Evolutionary conservation across 2,113 vertebrate species (phyloP).

Genomic region (Deroptyus accipitrinus): DNA sequence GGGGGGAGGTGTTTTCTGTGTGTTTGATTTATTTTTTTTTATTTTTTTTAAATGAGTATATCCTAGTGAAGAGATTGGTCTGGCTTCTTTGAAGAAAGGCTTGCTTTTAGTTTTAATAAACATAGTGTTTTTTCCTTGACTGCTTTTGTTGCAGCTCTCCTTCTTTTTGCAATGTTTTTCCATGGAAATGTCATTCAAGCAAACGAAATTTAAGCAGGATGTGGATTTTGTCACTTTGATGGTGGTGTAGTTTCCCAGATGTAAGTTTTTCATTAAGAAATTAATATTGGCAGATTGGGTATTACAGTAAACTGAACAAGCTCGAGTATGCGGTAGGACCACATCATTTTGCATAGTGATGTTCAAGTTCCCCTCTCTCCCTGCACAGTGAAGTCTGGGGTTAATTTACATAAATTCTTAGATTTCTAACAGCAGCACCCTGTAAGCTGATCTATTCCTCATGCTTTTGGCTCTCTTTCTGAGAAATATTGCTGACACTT

Average conservation of each 20-base stretch:
- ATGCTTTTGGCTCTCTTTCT: conserved; percentile 8
- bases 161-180: conserved; percentile 35
- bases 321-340: neutral
- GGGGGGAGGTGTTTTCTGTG: accelerated
- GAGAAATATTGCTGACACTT: conserved; percentile 15
- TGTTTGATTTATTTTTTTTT: neutral
- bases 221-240: conserved; percentile 43
- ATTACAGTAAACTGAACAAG: conserved; percentile 19
- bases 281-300: conserved; percentile 35
- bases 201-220: conserved; percentile 34
- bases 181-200: conserved; percentile 24
- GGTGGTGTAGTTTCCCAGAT: conserved; percentile 5
- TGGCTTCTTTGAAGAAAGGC: neutral
- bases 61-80: neutral
- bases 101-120: neutral
- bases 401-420: conserved; percentile 38
- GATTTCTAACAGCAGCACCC: conserved; percentile 32
- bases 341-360: neutral
- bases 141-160: conserved; percentile 6
- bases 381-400: neutral
- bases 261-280: conserved; percentile 45
- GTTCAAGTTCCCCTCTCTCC: neutral
- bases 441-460: neutral
- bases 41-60: neutral
- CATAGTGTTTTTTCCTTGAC: neutral